Percentiles rank a stretch among this genome's conserved stretches.
Conservation (phyloP, 2,113 vertebrate species). For the Megaceryle maxima region DNA sequence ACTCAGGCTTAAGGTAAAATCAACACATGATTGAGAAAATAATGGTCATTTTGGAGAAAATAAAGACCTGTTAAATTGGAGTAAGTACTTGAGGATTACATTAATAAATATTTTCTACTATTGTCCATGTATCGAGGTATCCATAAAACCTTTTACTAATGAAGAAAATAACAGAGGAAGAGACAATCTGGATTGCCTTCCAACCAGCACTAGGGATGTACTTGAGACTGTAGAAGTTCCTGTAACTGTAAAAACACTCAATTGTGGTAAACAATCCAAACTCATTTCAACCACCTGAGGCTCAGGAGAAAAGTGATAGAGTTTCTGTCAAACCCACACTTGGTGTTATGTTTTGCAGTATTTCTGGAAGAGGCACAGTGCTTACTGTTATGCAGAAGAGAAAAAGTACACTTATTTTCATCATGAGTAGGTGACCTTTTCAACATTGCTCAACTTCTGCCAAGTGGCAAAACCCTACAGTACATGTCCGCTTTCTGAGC, state of each 20-base stretch:
- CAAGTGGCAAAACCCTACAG: not conserved
- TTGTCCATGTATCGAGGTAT: not conserved
- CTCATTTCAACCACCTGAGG: not conserved
- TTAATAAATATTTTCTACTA: not conserved
- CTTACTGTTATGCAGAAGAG: not conserved
- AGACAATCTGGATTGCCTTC: not conserved
- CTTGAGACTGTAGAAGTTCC: not conserved
- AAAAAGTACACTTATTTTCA: conserved; percentile 3
- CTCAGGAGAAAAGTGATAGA: not conserved
- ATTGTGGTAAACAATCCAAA: not conserved
- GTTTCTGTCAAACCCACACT: not conserved
- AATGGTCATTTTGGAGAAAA: not conserved
- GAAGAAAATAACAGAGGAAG: not conserved
- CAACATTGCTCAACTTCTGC: not conserved
- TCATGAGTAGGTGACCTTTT: not conserved
- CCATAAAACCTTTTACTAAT: not conserved
- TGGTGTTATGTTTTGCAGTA: not conserved
- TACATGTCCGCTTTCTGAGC: not conserved
- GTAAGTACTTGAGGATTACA: not conserved
- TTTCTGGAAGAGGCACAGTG: not conserved
- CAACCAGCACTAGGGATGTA: not conserved
- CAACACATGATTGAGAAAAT: not conserved
- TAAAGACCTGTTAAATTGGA: not conserved
- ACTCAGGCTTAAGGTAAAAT: not conserved
- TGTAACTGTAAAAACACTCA: not conserved